Evolutionary conservation across 2,797 vertebrate species (phyloP), one percentile per base, ranked within the genome.

Genomic region (Danio tinwini): DNA sequence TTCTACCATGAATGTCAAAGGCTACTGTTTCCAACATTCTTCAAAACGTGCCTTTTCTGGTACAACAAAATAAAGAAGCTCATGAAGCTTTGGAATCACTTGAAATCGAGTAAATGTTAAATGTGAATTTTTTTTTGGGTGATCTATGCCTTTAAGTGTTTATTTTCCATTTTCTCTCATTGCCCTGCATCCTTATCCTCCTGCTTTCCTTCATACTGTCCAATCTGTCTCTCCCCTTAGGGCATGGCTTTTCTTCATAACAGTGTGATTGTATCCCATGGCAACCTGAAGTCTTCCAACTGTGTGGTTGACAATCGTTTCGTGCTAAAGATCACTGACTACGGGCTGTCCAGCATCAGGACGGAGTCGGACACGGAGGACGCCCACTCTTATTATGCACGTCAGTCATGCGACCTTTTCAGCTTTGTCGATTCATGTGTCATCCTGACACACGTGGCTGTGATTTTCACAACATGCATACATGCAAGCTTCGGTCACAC

Each of bases 261-360:
- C 53, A 96, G 96, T 1, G 94, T 94, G 75, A 95, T 98, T 47
- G 10, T 92, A 45, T 96, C 94, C 77, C 96, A 98, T 0, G 97
- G 97, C 7, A 98, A 96, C 90, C 94, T 98, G 74, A 98, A 97
- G 88, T 98, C 97, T 0, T 97, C 96, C 52, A 98, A 98, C 93
- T 98, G 97, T 0, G 96, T 98, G 11, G 97, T 98, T 2, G 97
- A 98, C 68, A 96, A 96, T 14, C 96, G 97, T 80, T 98, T 98
- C 2, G 97, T 98, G 74, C 93, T 98, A 78, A 98, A 98, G 91
- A 96, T 98, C 92, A 98, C 97, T 0, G 97, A 99, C 89, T 97
- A 98, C 0, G 97, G 97, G 4, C 82, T 98, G 77, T 94, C 95
- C 89, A 97, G 95, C 86, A 96, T 99, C 81, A 91, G 93, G 3